Evolutionary conservation across 1,140 invertebrate species (phyloP).

Genomic region (Bradynema listronoti): DNA sequence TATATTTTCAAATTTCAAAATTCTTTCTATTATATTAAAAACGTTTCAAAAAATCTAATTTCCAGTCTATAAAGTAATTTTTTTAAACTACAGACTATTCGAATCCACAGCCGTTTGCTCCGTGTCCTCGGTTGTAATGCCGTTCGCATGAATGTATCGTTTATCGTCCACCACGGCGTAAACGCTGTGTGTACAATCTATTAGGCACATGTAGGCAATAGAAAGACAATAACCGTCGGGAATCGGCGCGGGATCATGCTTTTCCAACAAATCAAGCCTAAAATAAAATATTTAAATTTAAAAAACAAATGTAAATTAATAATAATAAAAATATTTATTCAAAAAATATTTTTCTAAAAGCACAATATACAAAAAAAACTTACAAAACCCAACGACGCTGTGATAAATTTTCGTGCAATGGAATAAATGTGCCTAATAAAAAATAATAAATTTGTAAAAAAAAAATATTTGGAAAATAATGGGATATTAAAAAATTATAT

Average conservation of each 20-base stretch:
- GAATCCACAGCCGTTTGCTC: not conserved
- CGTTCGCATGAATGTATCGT: slow-evolving; percentile 6
- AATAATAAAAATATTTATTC: too few species aligned
- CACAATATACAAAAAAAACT: slow-evolving; percentile 15
- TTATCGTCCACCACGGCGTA: slow-evolving; percentile 47
- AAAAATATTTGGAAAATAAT: slow-evolving; percentile 3
- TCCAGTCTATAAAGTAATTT: too few species aligned
- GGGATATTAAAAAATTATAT: not conserved
- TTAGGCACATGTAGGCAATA: slow-evolving; percentile 79
- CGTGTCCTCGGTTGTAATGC: not conserved
- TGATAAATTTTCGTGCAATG: slow-evolving; percentile 40
- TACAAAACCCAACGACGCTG: slow-evolving; percentile 35
- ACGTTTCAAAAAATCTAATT: too few species aligned
- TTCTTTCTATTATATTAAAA: too few species aligned
- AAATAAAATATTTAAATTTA: slow-evolving; percentile 52
- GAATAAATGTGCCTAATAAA: slow-evolving; percentile 33
- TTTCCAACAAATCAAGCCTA: slow-evolving; percentile 88
- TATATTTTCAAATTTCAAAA: too few species aligned
- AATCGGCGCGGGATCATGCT: slow-evolving; percentile 80
- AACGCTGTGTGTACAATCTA: slow-evolving; percentile 67
- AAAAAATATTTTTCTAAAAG: too few species aligned
- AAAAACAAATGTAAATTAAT: too few species aligned
- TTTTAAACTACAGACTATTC: slow-evolving; percentile 4
- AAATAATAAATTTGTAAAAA: slow-evolving; percentile 21
- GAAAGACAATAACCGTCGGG: slow-evolving; percentile 91